Evolutionary conservation across 2,113 vertebrate genomes (phyloP), one percentile per base, ranked within the genome.

Genomic region (Rhabdornis inornatus): DNA sequence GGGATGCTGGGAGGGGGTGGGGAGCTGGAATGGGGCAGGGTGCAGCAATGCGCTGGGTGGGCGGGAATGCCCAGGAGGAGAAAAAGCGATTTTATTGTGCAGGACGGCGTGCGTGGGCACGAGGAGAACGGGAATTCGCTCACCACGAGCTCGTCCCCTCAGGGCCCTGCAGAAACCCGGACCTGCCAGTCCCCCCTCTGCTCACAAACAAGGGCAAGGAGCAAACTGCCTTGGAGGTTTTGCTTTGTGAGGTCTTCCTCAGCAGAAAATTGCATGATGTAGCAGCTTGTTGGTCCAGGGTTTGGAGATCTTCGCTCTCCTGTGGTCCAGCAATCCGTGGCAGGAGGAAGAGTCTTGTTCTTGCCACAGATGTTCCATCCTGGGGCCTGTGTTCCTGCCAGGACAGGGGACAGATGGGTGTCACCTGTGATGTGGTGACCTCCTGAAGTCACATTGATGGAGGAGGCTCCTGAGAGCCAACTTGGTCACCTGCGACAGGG

Each of bases 381-480:
- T 10, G 8, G 44, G 75, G 20, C 28, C 33, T 17, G 27, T 44
- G 4, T 52, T 11, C 16, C 42, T 49, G 33, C 22, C 9, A 42
- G 81, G 35, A 66, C 23, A 70, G 77, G 2, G 9, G 45, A 5
- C 15, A 24, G 50, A 8, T 0, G 16, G 44, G 25, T 87, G 65
- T 16, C 88, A 64, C 44, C n/a, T 40, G 0, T 0, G 17, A 5
- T 9, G 31, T 0, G 1, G n/a, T 82, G 49, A 50, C 49, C 53
- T 27, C 28, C 30, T 60, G 47, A 72, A 79, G 65, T 69, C n/a
- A 35, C 0, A 0, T 20, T 42, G 61, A 4, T 49, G 74, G 49
- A 63, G 33, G 40, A 83, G 17, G 53, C 55, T 71, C 45, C 55
- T 30, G 17, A 15, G 35, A 30, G 28, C 3, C 9, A 3, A 24